A percentile compares a stretch with the other conserved stretches of the same genome.
phyloP scores from a whole-genome alignment of 2,888 invertebrate species.

The Xestia xanthographa region DNA sequence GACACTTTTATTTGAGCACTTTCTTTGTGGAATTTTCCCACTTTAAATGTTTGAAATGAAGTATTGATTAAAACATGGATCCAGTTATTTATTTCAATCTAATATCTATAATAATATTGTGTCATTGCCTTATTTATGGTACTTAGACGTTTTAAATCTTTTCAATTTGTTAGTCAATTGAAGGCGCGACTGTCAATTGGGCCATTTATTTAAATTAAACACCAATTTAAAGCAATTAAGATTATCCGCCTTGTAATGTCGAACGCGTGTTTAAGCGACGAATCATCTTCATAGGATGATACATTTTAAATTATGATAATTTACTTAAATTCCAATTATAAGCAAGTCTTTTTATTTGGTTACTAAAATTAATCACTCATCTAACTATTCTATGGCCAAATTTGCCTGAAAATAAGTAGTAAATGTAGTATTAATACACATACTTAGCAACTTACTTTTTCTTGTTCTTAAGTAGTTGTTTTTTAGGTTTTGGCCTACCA shows the following conservation, averaged over 20 bases:
- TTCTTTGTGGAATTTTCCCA: not conserved
- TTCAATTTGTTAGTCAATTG: constrained; percentile 66
- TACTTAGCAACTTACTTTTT: not conserved
- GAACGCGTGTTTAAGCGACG: constrained; percentile 17
- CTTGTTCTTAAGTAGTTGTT: too few relatives aligned
- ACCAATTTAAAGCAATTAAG: constrained; percentile 66
- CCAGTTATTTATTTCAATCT: not conserved
- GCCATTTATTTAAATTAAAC: constrained; percentile 64
- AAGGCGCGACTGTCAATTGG: constrained; percentile 57
- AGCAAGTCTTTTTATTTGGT: not conserved
- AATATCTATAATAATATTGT: not conserved
- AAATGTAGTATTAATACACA: too few relatives aligned
- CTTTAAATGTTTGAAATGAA: not conserved
- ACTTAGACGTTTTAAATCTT: constrained; percentile 37
- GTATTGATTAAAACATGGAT: not conserved
- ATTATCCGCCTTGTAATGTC: constrained; percentile 52
- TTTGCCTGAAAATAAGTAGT: not conserved
- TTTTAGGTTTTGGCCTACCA: not conserved
- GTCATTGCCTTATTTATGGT: constrained; percentile 24
- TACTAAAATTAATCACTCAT: not conserved
- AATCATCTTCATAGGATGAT: constrained; percentile 19
- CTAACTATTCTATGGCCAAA: not conserved
- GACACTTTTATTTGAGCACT: constrained; percentile 2
- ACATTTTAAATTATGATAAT: constrained; percentile 4
- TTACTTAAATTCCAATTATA: not conserved